phyloP scores from a whole-genome alignment of 2,113 vertebrate species.

The Pachycephala philippinensis region DNA sequence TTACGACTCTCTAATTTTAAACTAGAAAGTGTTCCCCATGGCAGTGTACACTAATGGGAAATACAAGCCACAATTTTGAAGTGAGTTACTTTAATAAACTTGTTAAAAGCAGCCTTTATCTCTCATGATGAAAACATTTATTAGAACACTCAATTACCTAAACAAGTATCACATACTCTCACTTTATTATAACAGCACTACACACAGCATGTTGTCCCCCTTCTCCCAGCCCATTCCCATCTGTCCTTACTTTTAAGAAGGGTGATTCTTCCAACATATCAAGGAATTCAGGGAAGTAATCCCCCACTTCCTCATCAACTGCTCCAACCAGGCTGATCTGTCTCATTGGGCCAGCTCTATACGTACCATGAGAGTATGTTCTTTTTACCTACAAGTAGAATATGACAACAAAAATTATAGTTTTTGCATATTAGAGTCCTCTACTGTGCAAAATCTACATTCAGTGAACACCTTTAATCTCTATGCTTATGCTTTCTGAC shows the following conservation, averaged over 20 bases:
- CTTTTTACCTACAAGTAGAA: constrained; percentile 86
- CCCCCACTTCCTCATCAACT: constrained; percentile 96
- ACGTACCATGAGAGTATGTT: constrained; percentile 96
- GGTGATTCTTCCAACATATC: constrained; percentile 93
- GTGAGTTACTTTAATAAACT: constrained; percentile 15
- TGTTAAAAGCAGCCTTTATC: background rate
- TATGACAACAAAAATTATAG: constrained; percentile 24
- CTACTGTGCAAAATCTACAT: background rate
- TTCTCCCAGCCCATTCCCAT: constrained; percentile 12
- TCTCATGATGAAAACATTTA: background rate
- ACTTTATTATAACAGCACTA: background rate
- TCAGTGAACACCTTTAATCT: background rate
- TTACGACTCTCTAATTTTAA: constrained; percentile 87
- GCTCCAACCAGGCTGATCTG: constrained; percentile 98
- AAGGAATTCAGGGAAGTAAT: constrained; percentile 97
- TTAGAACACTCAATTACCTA: background rate
- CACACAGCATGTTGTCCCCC: background rate
- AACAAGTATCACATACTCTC: background rate
- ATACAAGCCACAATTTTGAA: constrained; percentile 37
- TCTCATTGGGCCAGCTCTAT: constrained; percentile 95
- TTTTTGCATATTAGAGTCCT: too few relatives aligned
- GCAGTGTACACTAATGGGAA: constrained; percentile 86
- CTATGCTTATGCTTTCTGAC: background rate
- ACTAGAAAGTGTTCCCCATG: constrained; percentile 93
- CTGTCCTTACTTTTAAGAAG: constrained; percentile 90